phyloP scores from a whole-genome alignment of 2,113 vertebrate genomes.

The Nesoenas mayeri region DNA sequence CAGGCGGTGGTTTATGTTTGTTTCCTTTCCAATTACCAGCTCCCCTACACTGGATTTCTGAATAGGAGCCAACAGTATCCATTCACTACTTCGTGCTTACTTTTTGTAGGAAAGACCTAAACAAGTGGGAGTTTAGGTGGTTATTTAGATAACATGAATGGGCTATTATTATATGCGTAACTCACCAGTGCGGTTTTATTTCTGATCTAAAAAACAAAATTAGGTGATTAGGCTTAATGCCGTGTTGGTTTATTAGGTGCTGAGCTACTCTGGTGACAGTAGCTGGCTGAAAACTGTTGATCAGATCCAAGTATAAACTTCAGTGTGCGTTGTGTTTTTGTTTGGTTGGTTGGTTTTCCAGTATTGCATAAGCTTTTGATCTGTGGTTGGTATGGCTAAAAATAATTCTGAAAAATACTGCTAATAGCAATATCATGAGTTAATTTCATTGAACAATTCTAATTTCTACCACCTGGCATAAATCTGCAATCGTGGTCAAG shows the following conservation, averaged over 20 bases:
- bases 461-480: background rate
- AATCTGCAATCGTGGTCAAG: background rate
- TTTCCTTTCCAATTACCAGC: background rate
- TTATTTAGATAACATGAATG: background rate
- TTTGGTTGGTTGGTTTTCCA: background rate
- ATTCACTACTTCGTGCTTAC: background rate
- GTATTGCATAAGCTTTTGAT: background rate
- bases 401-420: background rate
- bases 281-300: background rate
- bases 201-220: background rate
- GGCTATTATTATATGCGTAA: background rate
- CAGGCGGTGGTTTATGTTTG: fast-evolving
- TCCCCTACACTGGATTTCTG: background rate
- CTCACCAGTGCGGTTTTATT: background rate
- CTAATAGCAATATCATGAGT: background rate
- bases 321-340: background rate
- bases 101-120: background rate
- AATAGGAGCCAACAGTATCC: background rate
- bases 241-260: background rate
- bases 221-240: background rate
- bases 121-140: background rate
- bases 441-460: background rate
- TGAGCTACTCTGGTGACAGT: background rate
- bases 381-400: background rate
- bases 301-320: background rate